Evolutionary conservation across 1,140 invertebrate genomes (phyloP).

Genomic region (Pogonomyrmex californicus): DNA sequence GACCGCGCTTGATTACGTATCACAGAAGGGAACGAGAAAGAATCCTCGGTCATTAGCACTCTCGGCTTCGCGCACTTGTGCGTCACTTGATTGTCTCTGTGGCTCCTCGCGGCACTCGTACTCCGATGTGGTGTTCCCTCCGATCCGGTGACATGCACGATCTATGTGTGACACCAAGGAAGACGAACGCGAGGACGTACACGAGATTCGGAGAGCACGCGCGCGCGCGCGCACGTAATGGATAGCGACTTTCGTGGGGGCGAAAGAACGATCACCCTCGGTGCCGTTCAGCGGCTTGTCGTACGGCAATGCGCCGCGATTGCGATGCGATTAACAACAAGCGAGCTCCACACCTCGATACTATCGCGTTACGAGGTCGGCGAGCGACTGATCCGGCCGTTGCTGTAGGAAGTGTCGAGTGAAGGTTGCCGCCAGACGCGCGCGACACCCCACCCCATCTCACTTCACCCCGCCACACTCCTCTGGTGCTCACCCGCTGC

Average conservation of each 20-base stretch:
- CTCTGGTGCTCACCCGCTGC: constrained; percentile 48
- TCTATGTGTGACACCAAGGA: too few relatives aligned
- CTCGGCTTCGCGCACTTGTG: neutral
- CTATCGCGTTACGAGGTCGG: constrained; percentile 75
- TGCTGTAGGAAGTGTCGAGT: constrained; percentile 78
- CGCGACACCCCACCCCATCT: neutral
- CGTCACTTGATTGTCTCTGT: neutral
- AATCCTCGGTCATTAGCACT: constrained; percentile 46
- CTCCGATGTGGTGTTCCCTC: neutral
- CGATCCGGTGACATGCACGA: neutral
- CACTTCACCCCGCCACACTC: neutral
- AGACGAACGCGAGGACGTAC: neutral
- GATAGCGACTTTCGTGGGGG: neutral
- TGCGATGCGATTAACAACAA: neutral
- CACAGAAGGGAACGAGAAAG: constrained; percentile 26
- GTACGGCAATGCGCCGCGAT: neutral
- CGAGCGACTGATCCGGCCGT: constrained; percentile 80
- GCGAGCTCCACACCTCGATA: constrained; percentile 13
- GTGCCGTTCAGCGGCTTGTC: neutral
- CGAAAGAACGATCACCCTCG: neutral
- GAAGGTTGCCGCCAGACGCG: constrained; percentile 72
- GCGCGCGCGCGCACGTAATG: neutral
- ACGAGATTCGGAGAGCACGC: neutral
- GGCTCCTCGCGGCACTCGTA: neutral
- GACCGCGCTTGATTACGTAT: neutral